phyloP scores from a whole-genome alignment of 2,797 vertebrate species.

The Jordanella pulchra region DNA sequence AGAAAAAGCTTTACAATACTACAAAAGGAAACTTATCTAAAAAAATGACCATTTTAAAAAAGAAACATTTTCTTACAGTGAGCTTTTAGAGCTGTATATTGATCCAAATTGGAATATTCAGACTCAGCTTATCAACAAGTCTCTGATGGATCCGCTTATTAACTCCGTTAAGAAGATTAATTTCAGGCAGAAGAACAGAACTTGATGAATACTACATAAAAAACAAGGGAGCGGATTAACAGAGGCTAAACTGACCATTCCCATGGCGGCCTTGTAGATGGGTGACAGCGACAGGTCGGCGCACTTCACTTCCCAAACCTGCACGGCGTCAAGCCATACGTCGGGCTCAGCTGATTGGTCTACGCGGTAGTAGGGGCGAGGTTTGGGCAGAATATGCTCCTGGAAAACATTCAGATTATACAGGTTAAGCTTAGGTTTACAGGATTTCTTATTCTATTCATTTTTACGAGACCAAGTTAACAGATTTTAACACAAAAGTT shows the following conservation, averaged over 20 bases:
- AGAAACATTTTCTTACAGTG: background rate
- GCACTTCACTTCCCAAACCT: slow-evolving; percentile 94
- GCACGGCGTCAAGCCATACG: slow-evolving; percentile 87
- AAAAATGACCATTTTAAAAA: background rate
- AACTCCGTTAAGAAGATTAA: slow-evolving; percentile 52
- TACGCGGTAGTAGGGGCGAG: slow-evolving; percentile 85
- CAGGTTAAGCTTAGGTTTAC: background rate
- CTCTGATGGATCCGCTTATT: slow-evolving; percentile 56
- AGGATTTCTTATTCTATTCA: background rate
- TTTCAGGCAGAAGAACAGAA: slow-evolving; percentile 33
- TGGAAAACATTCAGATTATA: slow-evolving; percentile 41
- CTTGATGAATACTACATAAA: slow-evolving; percentile 25
- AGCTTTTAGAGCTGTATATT: background rate
- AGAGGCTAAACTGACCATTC: slow-evolving; percentile 84
- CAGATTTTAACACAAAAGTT: too few relatives aligned
- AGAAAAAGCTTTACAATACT: background rate
- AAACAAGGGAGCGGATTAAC: slow-evolving; percentile 1
- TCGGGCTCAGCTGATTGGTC: slow-evolving; percentile 85
- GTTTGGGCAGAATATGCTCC: slow-evolving; percentile 83
- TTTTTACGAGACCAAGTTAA: background rate
- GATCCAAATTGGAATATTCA: slow-evolving; percentile 17
- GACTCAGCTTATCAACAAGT: slow-evolving; percentile 40
- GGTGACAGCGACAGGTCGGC: slow-evolving; percentile 91
- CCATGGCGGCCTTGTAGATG: slow-evolving; percentile 88
- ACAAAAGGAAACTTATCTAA: background rate